Evolutionary conservation across 2,888 invertebrate genomes (phyloP).

Genomic region (Calliscelio sp.): DNA sequence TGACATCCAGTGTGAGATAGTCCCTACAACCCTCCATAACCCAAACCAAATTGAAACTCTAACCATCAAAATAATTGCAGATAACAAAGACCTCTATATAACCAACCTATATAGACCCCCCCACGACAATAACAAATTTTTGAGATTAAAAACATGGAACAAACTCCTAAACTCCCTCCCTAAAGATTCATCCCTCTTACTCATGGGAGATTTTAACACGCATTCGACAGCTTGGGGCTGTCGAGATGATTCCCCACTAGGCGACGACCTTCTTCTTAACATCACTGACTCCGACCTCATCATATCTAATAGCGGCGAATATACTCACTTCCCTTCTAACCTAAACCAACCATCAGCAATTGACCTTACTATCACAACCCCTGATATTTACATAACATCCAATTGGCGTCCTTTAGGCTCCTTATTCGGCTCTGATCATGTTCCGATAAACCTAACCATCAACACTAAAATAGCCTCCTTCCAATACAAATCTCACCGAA

Average conservation of each 20-base stretch:
- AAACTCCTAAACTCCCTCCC: slow-evolving; percentile 11
- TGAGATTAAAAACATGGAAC: neutral
- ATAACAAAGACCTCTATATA: neutral
- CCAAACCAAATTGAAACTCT: neutral
- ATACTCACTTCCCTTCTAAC: slow-evolving; percentile 5
- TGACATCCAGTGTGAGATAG: neutral
- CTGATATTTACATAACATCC: neutral
- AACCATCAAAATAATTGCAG: neutral
- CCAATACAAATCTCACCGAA: neutral
- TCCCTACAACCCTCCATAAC: neutral
- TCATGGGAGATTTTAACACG: neutral
- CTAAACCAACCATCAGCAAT: slow-evolving; percentile 4
- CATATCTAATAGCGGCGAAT: neutral
- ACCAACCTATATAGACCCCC: slow-evolving; percentile 15
- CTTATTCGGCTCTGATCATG: slow-evolving; percentile 21
- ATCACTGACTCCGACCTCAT: neutral
- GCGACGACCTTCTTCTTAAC: neutral
- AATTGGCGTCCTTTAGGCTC: slow-evolving; percentile 1
- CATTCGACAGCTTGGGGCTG: neutral
- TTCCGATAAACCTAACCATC: slow-evolving; percentile 6
- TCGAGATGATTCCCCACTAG: neutral
- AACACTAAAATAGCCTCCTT: slow-evolving; percentile 9
- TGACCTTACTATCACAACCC: neutral
- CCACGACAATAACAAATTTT: neutral
- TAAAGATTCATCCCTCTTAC: neutral